Base-by-base conservation (phyloP, 2,113 vertebrate genomes). In the Rhinopomastus cyanomelas region DNA sequence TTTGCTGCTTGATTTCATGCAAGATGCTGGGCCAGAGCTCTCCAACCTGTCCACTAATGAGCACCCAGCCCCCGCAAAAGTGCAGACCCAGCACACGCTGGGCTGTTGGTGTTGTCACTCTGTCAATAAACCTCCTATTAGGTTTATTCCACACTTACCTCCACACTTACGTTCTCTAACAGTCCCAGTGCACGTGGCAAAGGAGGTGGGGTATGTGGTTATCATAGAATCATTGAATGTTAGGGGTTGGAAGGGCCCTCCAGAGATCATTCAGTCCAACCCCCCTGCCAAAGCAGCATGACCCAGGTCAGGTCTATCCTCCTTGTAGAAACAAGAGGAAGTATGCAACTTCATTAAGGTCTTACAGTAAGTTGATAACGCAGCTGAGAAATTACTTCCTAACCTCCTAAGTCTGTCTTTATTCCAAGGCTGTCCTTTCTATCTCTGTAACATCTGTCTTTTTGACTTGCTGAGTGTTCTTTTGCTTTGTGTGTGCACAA, bases 1-100 rank as follows among this genome's bases (percentile, higher is more conserved):
- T 93, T 87, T 95, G 91, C 87, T 92, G 89, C 91, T 90, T 61
- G 89, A 26, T 88, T 81, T 88, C 21, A 1, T 82, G 87, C 69
- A 48, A 69, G 74, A 53, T 0, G 9, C 81, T 69, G 30, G 59
- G 55, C 71, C 75, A 36, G 81, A 49, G 81, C 81, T 87, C 89
- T 84, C 69, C 46, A 17, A 59, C 19, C 82, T 61, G 72, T 34
- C 71, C 0, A 0, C 26, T 69, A 74, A 57, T 30, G 94, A 78
- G 80, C 5, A 5, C 68, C 86, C 60, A 34, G 57, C 15, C 80
- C 84, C 32, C n/a, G 16, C n/a, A 51, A 6, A 66, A 67, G 76
- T 12, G 14, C 5, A 1, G 60, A 10, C 59, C 49, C 1, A 0
- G 20, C 8, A 1, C 37, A 9, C 1, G 2, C 90, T 19, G 42